Evolutionary conservation across 1,140 invertebrate species (phyloP).

Genomic region (Rhyacophila brunnea): DNA sequence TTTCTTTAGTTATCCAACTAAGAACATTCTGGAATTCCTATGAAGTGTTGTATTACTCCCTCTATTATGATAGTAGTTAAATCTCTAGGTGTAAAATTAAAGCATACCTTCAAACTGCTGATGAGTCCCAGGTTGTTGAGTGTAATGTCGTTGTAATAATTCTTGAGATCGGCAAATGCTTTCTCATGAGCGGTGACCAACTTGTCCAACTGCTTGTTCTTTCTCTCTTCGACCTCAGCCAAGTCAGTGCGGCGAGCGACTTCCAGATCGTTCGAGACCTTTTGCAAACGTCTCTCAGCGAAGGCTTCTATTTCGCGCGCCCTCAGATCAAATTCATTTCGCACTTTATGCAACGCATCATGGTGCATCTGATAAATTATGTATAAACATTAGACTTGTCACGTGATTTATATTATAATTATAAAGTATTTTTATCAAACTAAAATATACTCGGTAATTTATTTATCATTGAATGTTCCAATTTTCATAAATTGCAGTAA

Average conservation of each 20-base stretch:
- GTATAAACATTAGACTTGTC: background rate
- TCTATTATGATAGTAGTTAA: no score
- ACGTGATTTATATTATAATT: no score
- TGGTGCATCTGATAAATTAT: conserved; percentile 39
- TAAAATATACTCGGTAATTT: no score
- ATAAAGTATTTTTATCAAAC: no score
- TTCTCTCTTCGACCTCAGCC: conserved; percentile 84
- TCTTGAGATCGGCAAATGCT: conserved; percentile 84
- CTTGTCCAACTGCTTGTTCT: conserved; percentile 80
- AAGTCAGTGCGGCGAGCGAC: conserved; percentile 73
- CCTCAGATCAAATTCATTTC: conserved; percentile 72
- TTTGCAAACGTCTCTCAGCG: conserved; percentile 75
- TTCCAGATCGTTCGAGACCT: conserved; percentile 71
- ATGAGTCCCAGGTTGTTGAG: conserved; percentile 86
- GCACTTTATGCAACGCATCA: conserved; percentile 63
- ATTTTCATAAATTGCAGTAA: no score
- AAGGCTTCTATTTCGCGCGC: conserved; percentile 77
- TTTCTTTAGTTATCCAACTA: no score
- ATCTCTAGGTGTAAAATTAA: no score
- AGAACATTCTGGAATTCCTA: no score
- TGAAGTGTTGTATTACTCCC: no score
- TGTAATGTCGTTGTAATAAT: conserved; percentile 92
- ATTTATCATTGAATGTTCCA: no score
- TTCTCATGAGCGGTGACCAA: conserved; percentile 81
- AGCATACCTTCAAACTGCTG: conserved; percentile 63